Conservation (phyloP, 2,888 invertebrate genomes). For the Galeruca laticollis region DNA sequence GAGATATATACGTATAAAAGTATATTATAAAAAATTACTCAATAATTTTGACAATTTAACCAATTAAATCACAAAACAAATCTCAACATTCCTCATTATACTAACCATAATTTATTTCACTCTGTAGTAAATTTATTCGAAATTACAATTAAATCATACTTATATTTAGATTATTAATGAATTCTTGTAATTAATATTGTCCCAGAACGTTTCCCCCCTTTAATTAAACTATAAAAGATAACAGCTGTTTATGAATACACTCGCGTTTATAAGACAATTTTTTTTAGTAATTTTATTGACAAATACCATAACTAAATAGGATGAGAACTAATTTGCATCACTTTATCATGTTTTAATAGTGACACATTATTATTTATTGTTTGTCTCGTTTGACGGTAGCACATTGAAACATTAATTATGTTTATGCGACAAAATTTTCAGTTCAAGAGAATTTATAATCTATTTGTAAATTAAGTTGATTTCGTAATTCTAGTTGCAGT, state of each 20-base stretch:
- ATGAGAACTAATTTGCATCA: slow-evolving; percentile 8
- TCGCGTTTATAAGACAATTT: background rate
- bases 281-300: background rate
- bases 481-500: background rate
- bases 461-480: too few relatives aligned
- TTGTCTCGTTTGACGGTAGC: background rate
- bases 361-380: slow-evolving; percentile 3
- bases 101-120: too few relatives aligned
- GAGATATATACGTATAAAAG: too few relatives aligned
- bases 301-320: background rate
- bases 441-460: too few relatives aligned
- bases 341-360: background rate
- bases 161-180: background rate
- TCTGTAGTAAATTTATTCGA: too few relatives aligned
- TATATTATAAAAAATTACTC: too few relatives aligned
- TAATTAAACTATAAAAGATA: background rate
- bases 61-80: too few relatives aligned
- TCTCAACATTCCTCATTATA: too few relatives aligned
- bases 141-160: background rate
- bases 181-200: background rate
- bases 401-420: background rate
- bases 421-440: background rate
- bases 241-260: background rate
- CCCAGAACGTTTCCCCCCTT: background rate
- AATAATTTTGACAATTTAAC: too few relatives aligned